A percentile compares a stretch with the other conserved stretches of the same genome.
phyloP scores from a whole-genome alignment of 2,888 invertebrate genomes.

The Branchipolynoe longqiensis region DNA sequence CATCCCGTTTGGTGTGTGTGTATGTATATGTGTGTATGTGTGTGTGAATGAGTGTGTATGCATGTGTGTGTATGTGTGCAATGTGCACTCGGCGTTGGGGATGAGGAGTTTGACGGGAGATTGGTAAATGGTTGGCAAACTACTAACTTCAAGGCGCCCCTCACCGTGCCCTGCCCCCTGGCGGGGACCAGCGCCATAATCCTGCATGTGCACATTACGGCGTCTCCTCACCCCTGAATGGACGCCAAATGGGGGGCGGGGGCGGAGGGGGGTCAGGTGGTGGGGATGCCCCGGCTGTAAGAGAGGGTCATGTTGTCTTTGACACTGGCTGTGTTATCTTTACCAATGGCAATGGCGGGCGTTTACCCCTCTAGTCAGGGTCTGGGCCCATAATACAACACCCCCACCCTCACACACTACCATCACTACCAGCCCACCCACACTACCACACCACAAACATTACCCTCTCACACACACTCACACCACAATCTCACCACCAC shows the following conservation, averaged over 20 bases:
- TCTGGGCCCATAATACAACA: neutral
- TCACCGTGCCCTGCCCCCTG: neutral
- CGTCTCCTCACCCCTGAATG: conserved; percentile 17
- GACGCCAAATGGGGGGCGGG: neutral
- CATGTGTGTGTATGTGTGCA: no score
- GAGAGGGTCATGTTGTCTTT: conserved; percentile 36
- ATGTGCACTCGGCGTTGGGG: no score
- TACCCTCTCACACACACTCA: neutral
- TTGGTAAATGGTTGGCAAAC: no score
- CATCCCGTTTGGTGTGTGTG: no score
- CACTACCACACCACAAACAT: neutral
- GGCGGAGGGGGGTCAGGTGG: neutral
- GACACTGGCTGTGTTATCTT: conserved; percentile 44
- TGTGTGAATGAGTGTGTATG: no score
- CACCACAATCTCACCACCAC: no score
- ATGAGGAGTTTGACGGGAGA: no score
- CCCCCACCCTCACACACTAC: neutral
- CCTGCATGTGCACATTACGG: neutral
- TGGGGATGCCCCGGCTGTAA: no score
- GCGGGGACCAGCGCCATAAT: neutral
- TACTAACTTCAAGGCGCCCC: no score
- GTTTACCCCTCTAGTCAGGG: neutral
- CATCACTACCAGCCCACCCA: neutral
- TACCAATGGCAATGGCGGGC: neutral
- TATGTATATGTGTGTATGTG: no score